Percentiles rank a stretch among this genome's conserved stretches.
Evolutionary conservation across 2,888 invertebrate genomes (phyloP).

Genomic region (Limenitis camilla): DNA sequence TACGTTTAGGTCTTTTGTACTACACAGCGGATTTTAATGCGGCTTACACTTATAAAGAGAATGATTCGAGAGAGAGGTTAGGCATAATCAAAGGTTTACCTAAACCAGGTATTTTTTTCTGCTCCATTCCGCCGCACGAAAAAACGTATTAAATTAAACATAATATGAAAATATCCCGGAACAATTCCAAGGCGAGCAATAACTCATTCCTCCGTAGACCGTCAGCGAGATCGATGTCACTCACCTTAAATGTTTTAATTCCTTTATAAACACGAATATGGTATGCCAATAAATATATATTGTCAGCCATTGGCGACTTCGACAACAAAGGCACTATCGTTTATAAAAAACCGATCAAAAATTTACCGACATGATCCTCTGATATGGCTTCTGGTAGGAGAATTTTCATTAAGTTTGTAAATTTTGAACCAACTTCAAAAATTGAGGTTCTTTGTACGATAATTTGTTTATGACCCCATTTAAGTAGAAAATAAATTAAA

Average conservation of each 20-base stretch:
- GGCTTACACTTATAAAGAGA: no score
- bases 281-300: conserved; percentile 16
- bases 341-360: background rate
- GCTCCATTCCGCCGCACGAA: no score
- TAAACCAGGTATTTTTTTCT: no score
- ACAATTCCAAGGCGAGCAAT: conserved; percentile 14
- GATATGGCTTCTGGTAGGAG: background rate
- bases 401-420: no score
- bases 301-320: conserved; percentile 3
- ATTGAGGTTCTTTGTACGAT: no score
- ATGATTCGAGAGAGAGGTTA: no score
- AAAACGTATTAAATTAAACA: background rate
- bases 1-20: no score
- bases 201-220: conserved; percentile 6
- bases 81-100: no score
- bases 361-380: background rate
- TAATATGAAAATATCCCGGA: conserved; percentile 6
- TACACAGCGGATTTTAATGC: no score
- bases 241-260: conserved; percentile 20
- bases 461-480: no score
- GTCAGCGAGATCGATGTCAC: conserved; percentile 16
- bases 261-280: conserved; percentile 19
- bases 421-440: no score
- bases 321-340: conserved; percentile 15
- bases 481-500: no score